Percentiles rank a stretch among this genome's conserved stretches.
Evolutionary conservation across 1,140 invertebrate species (phyloP).

Genomic region (Geopemphigus sp.): DNA sequence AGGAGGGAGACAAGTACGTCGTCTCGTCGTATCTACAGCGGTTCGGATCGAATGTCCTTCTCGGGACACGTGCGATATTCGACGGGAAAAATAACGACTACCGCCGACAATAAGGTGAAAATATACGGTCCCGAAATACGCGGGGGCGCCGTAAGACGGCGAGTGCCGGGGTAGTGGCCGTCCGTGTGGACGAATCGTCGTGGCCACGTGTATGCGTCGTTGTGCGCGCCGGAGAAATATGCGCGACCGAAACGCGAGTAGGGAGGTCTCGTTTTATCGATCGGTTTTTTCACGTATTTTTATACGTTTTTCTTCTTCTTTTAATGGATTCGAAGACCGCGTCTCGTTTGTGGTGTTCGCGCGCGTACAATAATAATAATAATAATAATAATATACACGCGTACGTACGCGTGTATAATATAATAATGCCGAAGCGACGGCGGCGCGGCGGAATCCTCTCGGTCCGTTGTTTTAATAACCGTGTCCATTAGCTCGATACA

Average conservation of each 20-base stretch:
- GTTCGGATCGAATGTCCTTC: not conserved
- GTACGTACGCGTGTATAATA: not conserved
- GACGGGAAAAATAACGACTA: not conserved
- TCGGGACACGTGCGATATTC: not conserved
- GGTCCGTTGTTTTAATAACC: constrained; percentile 45
- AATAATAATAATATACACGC: no score
- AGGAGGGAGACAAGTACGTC: no score
- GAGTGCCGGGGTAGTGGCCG: no score
- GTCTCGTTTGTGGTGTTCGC: constrained; percentile 43
- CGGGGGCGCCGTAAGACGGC: no score
- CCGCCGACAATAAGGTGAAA: no score
- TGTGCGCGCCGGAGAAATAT: no score
- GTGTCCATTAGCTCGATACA: constrained; percentile 47
- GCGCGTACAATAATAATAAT: not conserved
- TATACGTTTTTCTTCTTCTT: constrained; percentile 1
- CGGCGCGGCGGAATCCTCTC: constrained; percentile 32
- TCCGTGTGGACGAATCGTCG: no score
- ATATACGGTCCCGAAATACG: no score
- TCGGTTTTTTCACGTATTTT: not conserved
- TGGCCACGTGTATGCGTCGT: no score
- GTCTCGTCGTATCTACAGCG: no score
- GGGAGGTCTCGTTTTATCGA: constrained; percentile 23
- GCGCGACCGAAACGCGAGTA: not conserved
- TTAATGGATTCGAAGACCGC: constrained; percentile 41
- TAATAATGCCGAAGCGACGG: constrained; percentile 19